Evolutionary conservation across 2,797 vertebrate species (phyloP).

Genomic region (Tenualosa thibaudeaui): DNA sequence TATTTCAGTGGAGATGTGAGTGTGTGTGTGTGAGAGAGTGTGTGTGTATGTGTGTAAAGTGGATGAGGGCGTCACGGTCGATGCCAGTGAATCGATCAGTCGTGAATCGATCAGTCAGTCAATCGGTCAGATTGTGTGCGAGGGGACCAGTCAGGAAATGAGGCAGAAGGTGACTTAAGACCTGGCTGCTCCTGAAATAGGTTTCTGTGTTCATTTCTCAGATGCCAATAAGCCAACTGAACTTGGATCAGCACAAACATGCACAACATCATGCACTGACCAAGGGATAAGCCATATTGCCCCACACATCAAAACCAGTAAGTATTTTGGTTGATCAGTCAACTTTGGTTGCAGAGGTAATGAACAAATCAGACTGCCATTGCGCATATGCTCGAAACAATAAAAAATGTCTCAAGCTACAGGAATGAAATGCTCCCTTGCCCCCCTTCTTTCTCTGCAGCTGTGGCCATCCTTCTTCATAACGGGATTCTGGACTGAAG

Average conservation of each 20-base stretch:
- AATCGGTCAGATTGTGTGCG: background rate
- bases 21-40: background rate
- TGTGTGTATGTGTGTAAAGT: background rate
- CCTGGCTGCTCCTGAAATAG: background rate
- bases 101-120: too few relatives aligned
- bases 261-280: background rate
- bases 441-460: background rate
- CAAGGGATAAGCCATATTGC: background rate
- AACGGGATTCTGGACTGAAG: background rate
- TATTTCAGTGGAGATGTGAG: background rate
- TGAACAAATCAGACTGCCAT: background rate
- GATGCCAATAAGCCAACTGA: background rate
- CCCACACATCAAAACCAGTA: background rate
- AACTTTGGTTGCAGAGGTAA: too few relatives aligned
- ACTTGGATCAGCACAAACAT: background rate
- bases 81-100: background rate
- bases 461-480: conserved; percentile 3
- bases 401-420: background rate
- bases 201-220: background rate
- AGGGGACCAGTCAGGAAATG: background rate
- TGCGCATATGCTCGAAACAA: background rate
- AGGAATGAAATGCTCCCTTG: background rate
- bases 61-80: background rate
- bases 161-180: background rate
- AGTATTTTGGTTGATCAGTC: background rate